These are phyloP conservation scores for Castor canadensis DNA, from an alignment of 2,113 vertebrate species.

Conservation along the genomic window DNA sequence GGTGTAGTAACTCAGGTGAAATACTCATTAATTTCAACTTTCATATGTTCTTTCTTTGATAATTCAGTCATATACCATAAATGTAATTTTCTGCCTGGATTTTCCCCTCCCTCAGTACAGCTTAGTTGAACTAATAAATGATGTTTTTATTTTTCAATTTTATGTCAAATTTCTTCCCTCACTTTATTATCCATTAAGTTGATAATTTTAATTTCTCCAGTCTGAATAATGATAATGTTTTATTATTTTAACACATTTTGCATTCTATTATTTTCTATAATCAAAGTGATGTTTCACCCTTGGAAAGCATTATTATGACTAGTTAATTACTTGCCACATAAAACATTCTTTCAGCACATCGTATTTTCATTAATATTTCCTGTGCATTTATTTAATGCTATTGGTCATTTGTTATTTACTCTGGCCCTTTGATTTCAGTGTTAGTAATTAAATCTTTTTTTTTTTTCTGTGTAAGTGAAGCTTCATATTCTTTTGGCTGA, in stretches of 20 bases:
- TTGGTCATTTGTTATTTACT: conserved; percentile 13
- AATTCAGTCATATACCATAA: neutral
- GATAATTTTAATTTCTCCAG: neutral
- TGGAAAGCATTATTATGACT: neutral
- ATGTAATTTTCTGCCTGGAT: neutral
- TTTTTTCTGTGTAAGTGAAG: neutral
- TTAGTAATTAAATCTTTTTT: neutral
- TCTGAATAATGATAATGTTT: neutral
- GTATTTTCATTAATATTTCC: neutral
- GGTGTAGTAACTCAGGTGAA: neutral
- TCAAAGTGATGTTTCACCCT: neutral
- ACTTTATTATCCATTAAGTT: neutral
- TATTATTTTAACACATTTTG: neutral
- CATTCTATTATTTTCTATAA: neutral
- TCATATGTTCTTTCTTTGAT: neutral
- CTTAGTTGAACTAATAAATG: neutral
- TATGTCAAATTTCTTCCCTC: neutral
- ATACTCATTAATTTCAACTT: neutral
- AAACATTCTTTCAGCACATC: neutral
- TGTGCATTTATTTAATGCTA: neutral
- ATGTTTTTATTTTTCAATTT: neutral
- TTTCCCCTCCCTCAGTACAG: neutral
- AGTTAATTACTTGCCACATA: neutral
- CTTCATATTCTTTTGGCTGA: neutral
- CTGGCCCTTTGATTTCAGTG: neutral